Conservation (phyloP, 2,797 vertebrate species). For the Lepidocolaptes lacrymiger region DNA sequence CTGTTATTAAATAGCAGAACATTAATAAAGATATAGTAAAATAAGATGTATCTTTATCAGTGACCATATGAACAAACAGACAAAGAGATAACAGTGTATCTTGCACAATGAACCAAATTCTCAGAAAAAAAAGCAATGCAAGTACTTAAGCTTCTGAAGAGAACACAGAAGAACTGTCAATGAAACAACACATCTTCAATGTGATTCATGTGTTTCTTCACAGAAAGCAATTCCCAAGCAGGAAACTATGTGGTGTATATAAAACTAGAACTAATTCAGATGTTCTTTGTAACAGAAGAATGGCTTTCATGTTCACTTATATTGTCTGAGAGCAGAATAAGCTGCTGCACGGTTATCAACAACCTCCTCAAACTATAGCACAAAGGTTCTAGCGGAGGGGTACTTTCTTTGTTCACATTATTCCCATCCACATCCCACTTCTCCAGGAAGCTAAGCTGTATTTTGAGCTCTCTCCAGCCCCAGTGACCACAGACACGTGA, state of each 20-base stretch:
- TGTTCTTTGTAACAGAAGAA: neutral
- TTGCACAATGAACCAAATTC: neutral
- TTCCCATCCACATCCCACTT: neutral
- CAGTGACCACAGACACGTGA: neutral
- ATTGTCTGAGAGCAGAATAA: neutral
- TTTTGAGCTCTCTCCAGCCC: neutral
- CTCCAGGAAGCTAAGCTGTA: neutral
- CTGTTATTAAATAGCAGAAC: neutral
- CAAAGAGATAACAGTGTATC: neutral
- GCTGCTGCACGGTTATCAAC: neutral
- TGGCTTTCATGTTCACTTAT: neutral
- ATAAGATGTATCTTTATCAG: neutral
- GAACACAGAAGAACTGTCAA: neutral
- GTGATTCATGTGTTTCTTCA: neutral
- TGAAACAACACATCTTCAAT: neutral
- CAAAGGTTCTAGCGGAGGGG: neutral
- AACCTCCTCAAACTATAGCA: neutral
- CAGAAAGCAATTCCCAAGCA: neutral
- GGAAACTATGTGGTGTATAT: neutral
- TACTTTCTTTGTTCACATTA: neutral
- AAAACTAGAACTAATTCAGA: neutral
- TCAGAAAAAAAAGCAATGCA: neutral
- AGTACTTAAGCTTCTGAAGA: neutral
- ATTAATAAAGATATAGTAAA: neutral
- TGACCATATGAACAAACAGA: neutral